These are phyloP conservation scores for Resseliella maxima DNA, from an alignment of 2,888 invertebrate genomes.

Conservation along the genomic window DNA sequence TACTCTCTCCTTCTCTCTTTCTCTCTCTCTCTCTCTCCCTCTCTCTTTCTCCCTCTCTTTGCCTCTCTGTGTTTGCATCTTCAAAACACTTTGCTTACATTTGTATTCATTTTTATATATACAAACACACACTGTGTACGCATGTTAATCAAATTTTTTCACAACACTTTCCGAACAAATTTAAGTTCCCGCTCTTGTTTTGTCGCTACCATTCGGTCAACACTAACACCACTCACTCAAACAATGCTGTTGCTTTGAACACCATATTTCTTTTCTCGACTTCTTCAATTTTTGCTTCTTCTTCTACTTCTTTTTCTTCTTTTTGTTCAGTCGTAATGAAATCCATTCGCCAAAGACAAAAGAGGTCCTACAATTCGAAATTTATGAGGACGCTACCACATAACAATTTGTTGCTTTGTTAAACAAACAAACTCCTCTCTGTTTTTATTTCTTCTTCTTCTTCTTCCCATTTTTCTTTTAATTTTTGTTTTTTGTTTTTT, in stretches of 20 bases:
- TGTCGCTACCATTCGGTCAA: not conserved
- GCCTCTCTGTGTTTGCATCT: not conserved
- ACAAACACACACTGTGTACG: not conserved
- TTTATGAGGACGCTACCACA: constrained; percentile 1
- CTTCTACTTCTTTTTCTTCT: not conserved
- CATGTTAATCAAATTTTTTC: constrained; percentile 7
- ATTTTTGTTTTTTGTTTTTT: not conserved
- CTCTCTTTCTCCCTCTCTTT: too few relatives aligned
- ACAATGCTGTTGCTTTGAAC: not conserved
- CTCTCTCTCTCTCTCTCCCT: too few relatives aligned
- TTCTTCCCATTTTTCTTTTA: not conserved
- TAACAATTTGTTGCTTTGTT: constrained; percentile 3
- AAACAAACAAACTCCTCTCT: not conserved
- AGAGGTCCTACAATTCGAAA: constrained; percentile 14
- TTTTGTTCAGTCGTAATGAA: not conserved
- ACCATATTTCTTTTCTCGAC: not conserved
- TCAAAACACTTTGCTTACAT: not conserved
- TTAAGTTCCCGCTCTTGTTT: not conserved
- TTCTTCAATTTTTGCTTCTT: too few relatives aligned
- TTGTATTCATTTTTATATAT: not conserved
- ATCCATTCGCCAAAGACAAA: not conserved
- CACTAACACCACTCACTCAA: not conserved
- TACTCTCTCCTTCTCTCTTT: too few relatives aligned
- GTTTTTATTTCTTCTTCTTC: not conserved
- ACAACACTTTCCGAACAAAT: not conserved